Conservation (phyloP, 92 coral and sea anemone genomes). For the Desmophyllum pertusum region DNA sequence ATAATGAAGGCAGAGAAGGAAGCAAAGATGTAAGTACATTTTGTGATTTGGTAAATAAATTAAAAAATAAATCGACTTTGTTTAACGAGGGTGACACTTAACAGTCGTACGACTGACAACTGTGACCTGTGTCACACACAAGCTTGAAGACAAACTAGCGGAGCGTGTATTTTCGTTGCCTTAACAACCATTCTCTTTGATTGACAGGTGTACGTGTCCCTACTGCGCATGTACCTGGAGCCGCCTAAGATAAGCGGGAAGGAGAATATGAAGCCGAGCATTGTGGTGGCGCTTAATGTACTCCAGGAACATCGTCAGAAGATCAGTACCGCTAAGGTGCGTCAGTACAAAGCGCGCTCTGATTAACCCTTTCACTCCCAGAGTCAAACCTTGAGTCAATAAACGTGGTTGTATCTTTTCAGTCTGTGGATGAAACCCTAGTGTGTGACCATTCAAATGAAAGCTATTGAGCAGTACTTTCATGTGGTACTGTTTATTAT, state of each 20-base stretch:
- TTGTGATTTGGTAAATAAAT: background rate
- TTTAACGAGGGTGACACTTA: too few species aligned
- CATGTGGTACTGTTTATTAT: too few species aligned
- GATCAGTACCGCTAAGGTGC: constrained; percentile 96
- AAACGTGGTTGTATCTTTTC: too few species aligned
- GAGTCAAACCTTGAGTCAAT: too few species aligned
- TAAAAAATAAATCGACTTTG: too few species aligned
- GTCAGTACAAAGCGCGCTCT: background rate
- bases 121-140: background rate
- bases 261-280: constrained; percentile 70
- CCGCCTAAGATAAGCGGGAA: constrained; percentile 67
- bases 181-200: background rate
- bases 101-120: background rate
- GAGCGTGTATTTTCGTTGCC: background rate
- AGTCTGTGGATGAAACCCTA: too few species aligned
- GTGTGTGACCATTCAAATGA: too few species aligned
- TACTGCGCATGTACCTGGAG: constrained; percentile 90
- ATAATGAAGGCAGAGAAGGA: constrained; percentile 85
- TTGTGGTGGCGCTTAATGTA: constrained; percentile 82
- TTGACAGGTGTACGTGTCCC: constrained; percentile 87
- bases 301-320: constrained; percentile 91
- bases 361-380: too few species aligned
- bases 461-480: too few species aligned
- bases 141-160: background rate
- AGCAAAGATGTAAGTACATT: constrained; percentile 92